phyloP scores from a whole-genome alignment of 2,888 invertebrate genomes.

The Drosophila helvetica region DNA sequence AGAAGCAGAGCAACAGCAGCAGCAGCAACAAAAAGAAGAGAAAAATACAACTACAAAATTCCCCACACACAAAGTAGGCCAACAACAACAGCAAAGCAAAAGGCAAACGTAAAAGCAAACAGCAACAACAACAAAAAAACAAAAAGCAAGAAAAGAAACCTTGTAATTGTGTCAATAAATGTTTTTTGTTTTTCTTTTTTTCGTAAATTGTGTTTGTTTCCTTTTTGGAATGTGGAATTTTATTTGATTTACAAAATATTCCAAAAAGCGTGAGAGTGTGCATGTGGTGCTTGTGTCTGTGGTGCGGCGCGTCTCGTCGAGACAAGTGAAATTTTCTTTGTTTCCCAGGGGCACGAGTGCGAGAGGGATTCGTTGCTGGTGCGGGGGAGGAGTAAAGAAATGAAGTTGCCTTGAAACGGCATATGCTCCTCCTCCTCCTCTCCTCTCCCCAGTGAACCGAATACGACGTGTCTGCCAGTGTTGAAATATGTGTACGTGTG shows the following conservation, averaged over 20 bases:
- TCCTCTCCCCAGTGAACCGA: constrained; percentile 7
- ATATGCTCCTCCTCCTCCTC: constrained; percentile 28
- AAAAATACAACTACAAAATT: constrained; percentile 50
- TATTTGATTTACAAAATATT: constrained; percentile 9
- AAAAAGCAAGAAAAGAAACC: constrained; percentile 43
- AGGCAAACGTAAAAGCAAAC: constrained; percentile 45
- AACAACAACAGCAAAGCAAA: constrained; percentile 68
- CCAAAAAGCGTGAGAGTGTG: constrained; percentile 2
- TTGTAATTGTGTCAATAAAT: constrained; percentile 59
- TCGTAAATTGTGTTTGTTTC: constrained; percentile 63
- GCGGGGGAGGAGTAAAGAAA: constrained; percentile 54
- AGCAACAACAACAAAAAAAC: constrained; percentile 42
- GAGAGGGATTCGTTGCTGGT: constrained; percentile 29
- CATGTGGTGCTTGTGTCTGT: constrained; percentile 26
- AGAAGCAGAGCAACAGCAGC: constrained; percentile 48
- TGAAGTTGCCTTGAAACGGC: constrained; percentile 68
- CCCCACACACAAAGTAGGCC: constrained; percentile 78
- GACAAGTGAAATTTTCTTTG: constrained; percentile 77
- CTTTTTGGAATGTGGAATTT: constrained; percentile 34
- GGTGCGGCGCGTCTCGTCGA: constrained; percentile 41
- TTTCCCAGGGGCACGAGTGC: constrained; percentile 48
- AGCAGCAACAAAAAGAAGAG: constrained; percentile 51
- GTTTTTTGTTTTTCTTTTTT: constrained; percentile 33
- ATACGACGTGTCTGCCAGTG: constrained; percentile 17
- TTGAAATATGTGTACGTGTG: constrained; percentile 21